phyloP scores from a whole-genome alignment of 2,797 vertebrate species.

The Amblyraja radiata region DNA sequence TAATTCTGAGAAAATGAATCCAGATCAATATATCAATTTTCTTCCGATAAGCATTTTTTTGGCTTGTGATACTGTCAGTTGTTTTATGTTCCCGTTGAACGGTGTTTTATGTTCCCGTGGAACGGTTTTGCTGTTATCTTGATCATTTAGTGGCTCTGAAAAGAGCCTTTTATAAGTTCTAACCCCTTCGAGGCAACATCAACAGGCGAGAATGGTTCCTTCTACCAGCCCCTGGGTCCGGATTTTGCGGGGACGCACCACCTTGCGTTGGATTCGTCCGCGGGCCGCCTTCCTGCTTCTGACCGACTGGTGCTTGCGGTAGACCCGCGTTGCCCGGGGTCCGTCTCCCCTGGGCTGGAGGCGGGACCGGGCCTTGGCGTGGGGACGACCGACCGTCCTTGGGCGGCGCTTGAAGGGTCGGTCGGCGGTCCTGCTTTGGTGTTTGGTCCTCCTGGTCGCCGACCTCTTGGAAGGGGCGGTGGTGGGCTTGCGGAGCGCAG shows the following conservation, averaged over 20 bases:
- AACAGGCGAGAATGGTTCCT: too few species aligned
- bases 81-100: too few species aligned
- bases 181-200: neutral
- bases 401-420: neutral
- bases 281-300: neutral
- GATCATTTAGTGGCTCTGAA: conserved; percentile 7
- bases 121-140: neutral
- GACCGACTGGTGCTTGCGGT: neutral
- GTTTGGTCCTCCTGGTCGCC: neutral
- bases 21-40: too few species aligned
- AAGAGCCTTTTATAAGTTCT: neutral
- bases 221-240: too few species aligned
- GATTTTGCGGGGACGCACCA: neutral
- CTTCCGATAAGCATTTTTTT: too few species aligned
- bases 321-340: too few species aligned
- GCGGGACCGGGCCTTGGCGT: neutral
- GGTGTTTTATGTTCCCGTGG: neutral
- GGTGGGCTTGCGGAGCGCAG: too few species aligned
- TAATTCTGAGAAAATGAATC: too few species aligned
- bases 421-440: neutral
- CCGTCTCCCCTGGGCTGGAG: too few species aligned
- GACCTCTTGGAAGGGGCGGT: neutral
- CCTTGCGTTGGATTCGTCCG: too few species aligned
- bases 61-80: too few species aligned
- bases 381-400: neutral